phyloP scores from a whole-genome alignment of 64 coral and sea anemone species.

The Montipora cactus region DNA sequence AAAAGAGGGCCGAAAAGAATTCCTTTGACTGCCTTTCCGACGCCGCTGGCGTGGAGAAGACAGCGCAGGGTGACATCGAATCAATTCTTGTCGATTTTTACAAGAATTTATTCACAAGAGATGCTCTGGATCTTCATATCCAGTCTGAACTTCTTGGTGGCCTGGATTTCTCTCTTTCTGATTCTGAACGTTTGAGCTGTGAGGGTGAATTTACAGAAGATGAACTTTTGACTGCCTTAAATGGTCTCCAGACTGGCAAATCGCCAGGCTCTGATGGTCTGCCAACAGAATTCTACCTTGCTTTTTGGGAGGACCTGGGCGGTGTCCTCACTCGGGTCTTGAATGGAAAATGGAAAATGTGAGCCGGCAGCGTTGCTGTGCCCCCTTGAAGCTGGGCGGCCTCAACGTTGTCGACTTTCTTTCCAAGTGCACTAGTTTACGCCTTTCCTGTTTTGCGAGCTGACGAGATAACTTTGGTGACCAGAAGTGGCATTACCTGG shows the following conservation, averaged over 20 bases:
- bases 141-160: not conserved
- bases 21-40: not conserved
- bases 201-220: not conserved
- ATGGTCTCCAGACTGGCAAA: not conserved
- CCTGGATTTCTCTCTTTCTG: not conserved
- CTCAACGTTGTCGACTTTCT: no score
- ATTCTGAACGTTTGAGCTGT: not conserved
- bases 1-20: not conserved
- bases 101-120: not conserved
- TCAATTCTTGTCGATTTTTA: not conserved
- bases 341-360: not conserved
- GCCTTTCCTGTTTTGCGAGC: no score
- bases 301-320: not conserved
- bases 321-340: not conserved
- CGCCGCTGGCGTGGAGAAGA: not conserved
- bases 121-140: not conserved
- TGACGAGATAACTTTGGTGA: no score
- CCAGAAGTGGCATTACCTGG: no score
- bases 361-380: not conserved
- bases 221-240: not conserved
- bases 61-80: not conserved
- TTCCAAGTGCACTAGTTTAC: no score
- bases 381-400: no score
- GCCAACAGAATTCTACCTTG: not conserved
- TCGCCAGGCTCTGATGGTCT: not conserved